Conservation (phyloP, 1,140 invertebrate species). For the Pseudomyrmex flavicornis region DNA sequence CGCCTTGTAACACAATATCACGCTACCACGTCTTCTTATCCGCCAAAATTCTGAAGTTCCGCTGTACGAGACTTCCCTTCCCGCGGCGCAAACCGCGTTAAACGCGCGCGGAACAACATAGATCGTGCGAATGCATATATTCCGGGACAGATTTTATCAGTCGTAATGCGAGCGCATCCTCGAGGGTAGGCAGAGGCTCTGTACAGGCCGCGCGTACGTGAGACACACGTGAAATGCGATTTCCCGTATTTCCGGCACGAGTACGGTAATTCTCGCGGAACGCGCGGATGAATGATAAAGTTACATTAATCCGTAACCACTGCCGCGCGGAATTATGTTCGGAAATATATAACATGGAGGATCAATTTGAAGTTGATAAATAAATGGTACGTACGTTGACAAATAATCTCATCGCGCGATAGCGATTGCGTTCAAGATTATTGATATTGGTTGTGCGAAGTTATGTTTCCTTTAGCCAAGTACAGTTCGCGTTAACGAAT, state of each 20-base stretch:
- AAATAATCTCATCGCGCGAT: too few species aligned
- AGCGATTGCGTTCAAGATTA: too few species aligned
- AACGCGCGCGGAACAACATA: neutral
- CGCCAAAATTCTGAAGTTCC: neutral
- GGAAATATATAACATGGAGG: neutral
- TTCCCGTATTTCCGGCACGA: constrained; percentile 33
- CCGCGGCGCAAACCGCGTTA: neutral
- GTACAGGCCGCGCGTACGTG: neutral
- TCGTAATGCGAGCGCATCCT: neutral
- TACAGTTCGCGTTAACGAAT: too few species aligned
- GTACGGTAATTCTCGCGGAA: constrained; percentile 20
- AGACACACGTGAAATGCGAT: constrained; percentile 30
- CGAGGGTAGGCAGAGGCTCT: neutral
- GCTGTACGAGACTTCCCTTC: neutral
- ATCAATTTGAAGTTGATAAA: neutral
- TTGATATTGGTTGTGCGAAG: too few species aligned
- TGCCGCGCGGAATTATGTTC: neutral
- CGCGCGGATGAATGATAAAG: constrained; percentile 18
- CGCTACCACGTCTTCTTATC: constrained; percentile 11
- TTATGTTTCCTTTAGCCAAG: too few species aligned
- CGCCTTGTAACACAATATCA: neutral
- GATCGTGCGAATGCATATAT: neutral
- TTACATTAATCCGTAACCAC: constrained; percentile 12
- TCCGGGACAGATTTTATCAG: constrained; percentile 35
- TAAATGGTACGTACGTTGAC: neutral